These are phyloP conservation scores for Pungitius pungitius DNA, from an alignment of 2,113 vertebrate genomes.

Conservation along the genomic window DNA sequence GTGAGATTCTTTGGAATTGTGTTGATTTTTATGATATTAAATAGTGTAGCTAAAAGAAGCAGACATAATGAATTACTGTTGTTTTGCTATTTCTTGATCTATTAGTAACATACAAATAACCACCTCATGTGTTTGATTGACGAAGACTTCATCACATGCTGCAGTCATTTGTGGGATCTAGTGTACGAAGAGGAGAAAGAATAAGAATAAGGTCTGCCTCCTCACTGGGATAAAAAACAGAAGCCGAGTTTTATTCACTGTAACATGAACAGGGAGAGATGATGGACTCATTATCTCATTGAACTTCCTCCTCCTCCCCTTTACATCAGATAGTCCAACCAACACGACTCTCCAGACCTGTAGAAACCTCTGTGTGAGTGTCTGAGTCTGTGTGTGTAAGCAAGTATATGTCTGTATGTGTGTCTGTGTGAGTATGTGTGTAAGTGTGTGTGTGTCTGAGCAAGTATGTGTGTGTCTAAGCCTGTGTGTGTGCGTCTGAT, in stretches of 20 bases:
- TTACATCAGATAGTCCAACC: neutral
- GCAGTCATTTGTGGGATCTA: too few relatives aligned
- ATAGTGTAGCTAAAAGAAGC: too few relatives aligned
- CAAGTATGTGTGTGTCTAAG: neutral
- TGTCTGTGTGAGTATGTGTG: neutral
- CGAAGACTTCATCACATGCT: too few relatives aligned
- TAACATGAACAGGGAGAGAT: conserved; percentile 11
- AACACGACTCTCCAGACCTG: conserved; percentile 1
- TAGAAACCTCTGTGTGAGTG: neutral
- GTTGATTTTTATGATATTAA: too few relatives aligned
- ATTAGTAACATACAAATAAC: too few relatives aligned
- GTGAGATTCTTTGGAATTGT: too few relatives aligned
- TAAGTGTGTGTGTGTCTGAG: conserved; percentile 1
- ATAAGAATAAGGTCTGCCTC: neutral
- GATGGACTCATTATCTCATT: conserved; percentile 61
- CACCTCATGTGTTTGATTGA: too few relatives aligned
- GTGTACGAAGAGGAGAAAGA: too few relatives aligned
- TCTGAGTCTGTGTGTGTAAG: conserved; percentile 3
- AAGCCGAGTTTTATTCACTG: conserved; percentile 44
- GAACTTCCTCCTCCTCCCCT: conserved; percentile 45
- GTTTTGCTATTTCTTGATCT: too few relatives aligned
- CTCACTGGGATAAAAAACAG: conserved; percentile 14
- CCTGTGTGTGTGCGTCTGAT: conserved; percentile 11
- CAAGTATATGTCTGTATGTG: neutral
- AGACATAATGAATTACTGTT: too few relatives aligned